phyloP scores from a whole-genome alignment of 2,888 invertebrate genomes.

The Dasysyrphus albostriatus region DNA sequence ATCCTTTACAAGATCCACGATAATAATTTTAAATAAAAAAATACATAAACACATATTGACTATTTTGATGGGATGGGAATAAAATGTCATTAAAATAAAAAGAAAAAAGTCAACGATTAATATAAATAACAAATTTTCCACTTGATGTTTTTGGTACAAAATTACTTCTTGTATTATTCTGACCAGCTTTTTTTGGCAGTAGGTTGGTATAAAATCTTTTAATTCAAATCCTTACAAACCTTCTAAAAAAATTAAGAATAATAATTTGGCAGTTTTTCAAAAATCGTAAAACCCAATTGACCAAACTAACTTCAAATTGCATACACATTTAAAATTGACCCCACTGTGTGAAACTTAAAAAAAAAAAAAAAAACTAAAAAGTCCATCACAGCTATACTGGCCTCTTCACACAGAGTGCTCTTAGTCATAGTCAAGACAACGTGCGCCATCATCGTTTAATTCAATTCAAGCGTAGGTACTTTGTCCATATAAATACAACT shows the following conservation, averaged over 20 bases:
- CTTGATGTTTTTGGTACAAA: no score
- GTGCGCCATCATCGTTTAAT: conserved; percentile 65
- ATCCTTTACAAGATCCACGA: no score
- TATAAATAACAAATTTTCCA: no score
- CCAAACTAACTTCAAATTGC: not conserved
- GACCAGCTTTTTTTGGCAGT: not conserved
- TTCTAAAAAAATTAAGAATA: not conserved
- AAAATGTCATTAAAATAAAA: no score
- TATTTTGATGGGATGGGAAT: no score
- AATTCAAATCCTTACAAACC: not conserved
- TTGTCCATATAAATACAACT: not conserved
- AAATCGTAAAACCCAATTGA: not conserved
- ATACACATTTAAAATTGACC: not conserved
- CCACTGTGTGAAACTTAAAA: conserved; percentile 18
- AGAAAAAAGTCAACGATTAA: no score
- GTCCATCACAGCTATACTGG: not conserved
- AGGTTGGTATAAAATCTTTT: not conserved
- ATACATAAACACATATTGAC: no score
- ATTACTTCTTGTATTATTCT: no score
- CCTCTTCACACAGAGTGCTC: not conserved
- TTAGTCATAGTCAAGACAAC: conserved; percentile 18
- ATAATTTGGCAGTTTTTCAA: conserved; percentile 15
- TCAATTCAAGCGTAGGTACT: conserved; percentile 44
- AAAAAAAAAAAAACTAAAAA: not conserved
- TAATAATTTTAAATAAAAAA: no score